These are phyloP conservation scores for Caradrina clavipalpis DNA, from an alignment of 2,888 invertebrate genomes.

Conservation along the genomic window DNA sequence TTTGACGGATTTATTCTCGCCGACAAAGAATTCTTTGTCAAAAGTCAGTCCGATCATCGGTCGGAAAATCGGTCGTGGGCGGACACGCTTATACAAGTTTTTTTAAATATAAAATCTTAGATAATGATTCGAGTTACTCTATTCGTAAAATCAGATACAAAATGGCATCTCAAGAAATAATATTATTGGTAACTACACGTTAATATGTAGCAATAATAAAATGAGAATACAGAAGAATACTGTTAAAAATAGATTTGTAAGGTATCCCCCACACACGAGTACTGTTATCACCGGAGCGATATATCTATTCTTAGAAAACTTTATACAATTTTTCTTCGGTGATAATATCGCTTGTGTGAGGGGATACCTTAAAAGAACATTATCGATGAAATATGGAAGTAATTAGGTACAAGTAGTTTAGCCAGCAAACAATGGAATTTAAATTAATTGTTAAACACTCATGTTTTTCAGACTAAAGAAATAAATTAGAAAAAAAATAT, in stretches of 20 bases:
- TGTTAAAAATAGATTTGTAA: background rate
- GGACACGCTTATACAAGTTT: background rate
- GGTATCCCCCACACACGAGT: background rate
- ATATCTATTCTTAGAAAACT: background rate
- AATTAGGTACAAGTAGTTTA: background rate
- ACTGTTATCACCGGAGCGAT: background rate
- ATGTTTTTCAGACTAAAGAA: no score
- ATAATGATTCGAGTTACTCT: conserved; percentile 6
- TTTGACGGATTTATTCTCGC: no score
- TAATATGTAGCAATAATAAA: conserved; percentile 20
- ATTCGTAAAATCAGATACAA: conserved; percentile 18
- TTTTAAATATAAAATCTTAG: background rate
- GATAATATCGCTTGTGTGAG: background rate
- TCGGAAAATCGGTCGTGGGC: no score
- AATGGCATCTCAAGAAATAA: conserved; percentile 50
- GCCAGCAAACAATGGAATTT: no score
- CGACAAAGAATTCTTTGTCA: no score
- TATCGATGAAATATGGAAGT: background rate
- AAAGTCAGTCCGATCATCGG: no score
- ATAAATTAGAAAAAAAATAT: no score
- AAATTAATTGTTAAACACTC: no score
- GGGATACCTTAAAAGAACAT: background rate
- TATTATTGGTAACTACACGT: conserved; percentile 54
- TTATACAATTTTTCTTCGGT: background rate
- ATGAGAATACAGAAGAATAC: background rate